These are phyloP conservation scores for Alligator mississippiensis DNA, from an alignment of 2,113 vertebrate genomes.

Conservation along the genomic window DNA sequence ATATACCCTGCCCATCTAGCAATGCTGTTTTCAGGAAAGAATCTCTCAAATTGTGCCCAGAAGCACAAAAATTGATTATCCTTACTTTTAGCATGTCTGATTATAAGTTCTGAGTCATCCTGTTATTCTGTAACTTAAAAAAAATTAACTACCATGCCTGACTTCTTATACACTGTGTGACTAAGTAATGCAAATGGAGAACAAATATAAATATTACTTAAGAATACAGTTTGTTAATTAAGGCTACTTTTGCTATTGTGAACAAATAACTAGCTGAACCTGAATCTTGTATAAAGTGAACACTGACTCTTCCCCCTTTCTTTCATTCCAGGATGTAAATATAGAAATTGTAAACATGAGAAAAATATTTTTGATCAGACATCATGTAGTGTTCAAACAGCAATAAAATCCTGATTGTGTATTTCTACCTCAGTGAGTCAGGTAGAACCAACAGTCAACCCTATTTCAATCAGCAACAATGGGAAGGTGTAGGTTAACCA, in stretches of 20 bases:
- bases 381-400: background rate
- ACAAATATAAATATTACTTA: background rate
- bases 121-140: background rate
- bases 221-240: background rate
- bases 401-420: rapidly evolving
- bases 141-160: background rate
- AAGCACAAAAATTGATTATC: background rate
- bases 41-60: background rate
- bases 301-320: background rate
- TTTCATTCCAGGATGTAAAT: background rate
- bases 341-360: rapidly evolving
- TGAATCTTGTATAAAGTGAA: background rate
- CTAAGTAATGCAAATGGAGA: background rate
- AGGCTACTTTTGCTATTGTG: background rate
- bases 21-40: background rate
- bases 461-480: background rate
- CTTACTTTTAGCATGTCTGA: background rate
- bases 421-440: background rate
- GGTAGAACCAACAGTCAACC: background rate
- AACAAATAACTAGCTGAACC: background rate
- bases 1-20: background rate
- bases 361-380: background rate
- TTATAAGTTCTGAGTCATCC: background rate
- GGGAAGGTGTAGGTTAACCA: background rate
- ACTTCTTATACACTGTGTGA: background rate